Base-by-base conservation (phyloP, 2,888 invertebrate genomes). In the Sinopyrophorus schimmeli region DNA sequence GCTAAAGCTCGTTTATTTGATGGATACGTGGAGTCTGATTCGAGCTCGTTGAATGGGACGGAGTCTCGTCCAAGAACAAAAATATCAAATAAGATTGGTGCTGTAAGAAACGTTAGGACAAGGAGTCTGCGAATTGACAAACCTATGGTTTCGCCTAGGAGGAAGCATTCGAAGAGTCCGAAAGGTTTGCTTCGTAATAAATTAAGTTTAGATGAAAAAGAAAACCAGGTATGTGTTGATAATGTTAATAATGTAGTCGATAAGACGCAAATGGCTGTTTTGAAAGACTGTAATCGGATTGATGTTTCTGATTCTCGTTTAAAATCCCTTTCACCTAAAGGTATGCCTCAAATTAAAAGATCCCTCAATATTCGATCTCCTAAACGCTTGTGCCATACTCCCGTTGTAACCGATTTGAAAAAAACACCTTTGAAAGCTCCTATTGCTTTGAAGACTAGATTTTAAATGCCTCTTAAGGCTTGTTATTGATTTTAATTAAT, bases 1-100 rank as follows among this genome's bases (percentile, higher is more conserved):
- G 88, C 87, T 1, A 89, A 87, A 74, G 87, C 88, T 0, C 85
- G 83, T 66, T 73, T 89, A 14, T 90, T 89, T 63, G 86, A 89
- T 66, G 76, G 75, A 46, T 50, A 65, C 4, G 40, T 62, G 30
- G 65, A 66, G 41, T 61, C 62, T 5, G 66, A 67, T 41, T 31
- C 31, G 5, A 5, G 18, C 17, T 50, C 31, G 10, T 42, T 24
- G 10, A 26, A 14, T 3, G 5, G 12, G n/a, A 23, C 26, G 4
- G 16, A 7, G 3, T 27, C 32, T 6, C 32, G 39, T 11, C 43
- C 39, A n/a, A 37, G 14, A 50, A 43, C 39, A 51, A 59, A 59
- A 56, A 54, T 37, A 52, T 23, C 27, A 35, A 43, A 18, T 11
- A 65, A 62, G 50, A 59, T 64, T 42, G 63, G 64, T 11, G 53